Percentiles rank a stretch among this genome's conserved stretches.
These are phyloP conservation scores for Alectoris magna DNA, from an alignment of 2,797 vertebrate genomes.

Conservation along the genomic window DNA sequence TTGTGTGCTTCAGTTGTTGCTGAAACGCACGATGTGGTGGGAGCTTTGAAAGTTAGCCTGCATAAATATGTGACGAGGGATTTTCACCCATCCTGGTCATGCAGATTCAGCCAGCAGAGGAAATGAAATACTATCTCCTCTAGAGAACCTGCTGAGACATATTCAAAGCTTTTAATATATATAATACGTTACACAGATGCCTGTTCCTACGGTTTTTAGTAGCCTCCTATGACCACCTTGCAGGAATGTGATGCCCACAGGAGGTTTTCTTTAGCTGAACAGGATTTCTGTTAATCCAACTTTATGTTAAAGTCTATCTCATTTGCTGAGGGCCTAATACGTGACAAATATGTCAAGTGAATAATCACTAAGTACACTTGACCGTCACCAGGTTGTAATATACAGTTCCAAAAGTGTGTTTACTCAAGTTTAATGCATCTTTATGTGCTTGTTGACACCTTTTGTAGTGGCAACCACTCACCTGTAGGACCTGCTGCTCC, in stretches of 20 bases:
- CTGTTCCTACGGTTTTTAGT: not conserved
- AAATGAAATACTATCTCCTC: slow-evolving; percentile 23
- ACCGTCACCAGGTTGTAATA: not conserved
- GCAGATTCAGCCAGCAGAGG: not conserved
- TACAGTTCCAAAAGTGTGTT: not conserved
- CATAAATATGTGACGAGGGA: not conserved
- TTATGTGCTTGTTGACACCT: not conserved
- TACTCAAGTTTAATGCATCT: not conserved
- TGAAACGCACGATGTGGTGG: not conserved
- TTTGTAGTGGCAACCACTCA: not conserved
- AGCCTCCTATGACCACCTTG: not conserved
- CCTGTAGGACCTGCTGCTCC: not conserved
- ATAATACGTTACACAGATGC: not conserved
- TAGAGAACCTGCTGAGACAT: not conserved
- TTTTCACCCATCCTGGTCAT: not conserved
- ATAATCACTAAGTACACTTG: not conserved
- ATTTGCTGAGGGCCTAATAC: not conserved
- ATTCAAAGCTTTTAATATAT: not conserved
- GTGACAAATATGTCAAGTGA: not conserved
- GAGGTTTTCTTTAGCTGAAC: not conserved
- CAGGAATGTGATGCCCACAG: not conserved
- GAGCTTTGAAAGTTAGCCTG: not conserved
- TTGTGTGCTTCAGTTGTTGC: not conserved
- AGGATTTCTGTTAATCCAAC: not conserved
- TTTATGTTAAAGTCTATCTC: not conserved